Evolutionary conservation across 2,797 vertebrate species (phyloP).

Genomic region (Galago senegalensis): DNA sequence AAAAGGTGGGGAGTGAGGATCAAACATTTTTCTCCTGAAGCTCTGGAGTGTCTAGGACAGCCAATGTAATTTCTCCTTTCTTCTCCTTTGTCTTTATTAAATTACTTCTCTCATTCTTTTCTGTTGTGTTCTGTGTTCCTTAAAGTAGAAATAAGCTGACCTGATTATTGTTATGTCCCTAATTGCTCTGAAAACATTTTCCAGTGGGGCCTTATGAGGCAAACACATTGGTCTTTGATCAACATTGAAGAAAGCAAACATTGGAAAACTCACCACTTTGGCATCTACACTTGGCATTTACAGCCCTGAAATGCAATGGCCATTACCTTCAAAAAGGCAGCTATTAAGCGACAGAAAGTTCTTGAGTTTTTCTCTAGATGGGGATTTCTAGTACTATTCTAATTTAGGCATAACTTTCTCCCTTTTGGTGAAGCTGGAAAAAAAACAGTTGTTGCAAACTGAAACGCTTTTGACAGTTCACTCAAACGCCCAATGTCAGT

Average conservation of each 20-base stretch:
- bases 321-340: constrained; percentile 62
- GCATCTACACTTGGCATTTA: constrained; percentile 58
- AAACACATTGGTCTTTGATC: constrained; percentile 75
- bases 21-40: constrained; percentile 17
- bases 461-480: not conserved
- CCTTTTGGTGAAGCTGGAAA: not conserved
- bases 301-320: constrained; percentile 50
- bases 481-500: not conserved
- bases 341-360: constrained; percentile 46
- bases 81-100: constrained; percentile 18
- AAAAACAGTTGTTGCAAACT: not conserved
- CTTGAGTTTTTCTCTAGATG: constrained; percentile 61
- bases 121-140: not conserved
- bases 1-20: not conserved
- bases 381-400: not conserved
- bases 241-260: constrained; percentile 75
- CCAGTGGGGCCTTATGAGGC: constrained; percentile 53
- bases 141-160: constrained; percentile 58
- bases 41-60: not conserved
- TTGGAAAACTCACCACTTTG: constrained; percentile 39
- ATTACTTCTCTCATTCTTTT: not conserved
- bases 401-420: not conserved
- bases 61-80: not conserved
- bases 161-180: constrained; percentile 59
- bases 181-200: constrained; percentile 74